These are phyloP conservation scores for Probosciger aterrimus DNA, from an alignment of 2,113 vertebrate genomes.

Conservation along the genomic window DNA sequence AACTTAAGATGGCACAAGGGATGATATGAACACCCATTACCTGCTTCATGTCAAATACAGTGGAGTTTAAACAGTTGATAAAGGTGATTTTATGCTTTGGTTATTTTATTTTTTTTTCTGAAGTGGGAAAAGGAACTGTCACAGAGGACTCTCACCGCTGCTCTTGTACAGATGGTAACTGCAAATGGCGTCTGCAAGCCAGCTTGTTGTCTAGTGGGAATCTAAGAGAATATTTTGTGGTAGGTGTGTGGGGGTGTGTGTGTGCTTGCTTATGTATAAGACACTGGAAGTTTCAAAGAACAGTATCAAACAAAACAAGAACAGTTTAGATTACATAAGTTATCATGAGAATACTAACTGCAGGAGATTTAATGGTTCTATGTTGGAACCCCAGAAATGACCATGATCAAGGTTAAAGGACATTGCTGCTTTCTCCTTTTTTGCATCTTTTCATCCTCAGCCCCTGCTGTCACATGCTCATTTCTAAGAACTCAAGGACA, in stretches of 20 bases:
- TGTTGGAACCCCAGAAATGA: background rate
- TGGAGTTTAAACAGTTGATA: background rate
- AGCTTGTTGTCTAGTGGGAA: background rate
- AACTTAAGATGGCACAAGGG: background rate
- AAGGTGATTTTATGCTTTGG: background rate
- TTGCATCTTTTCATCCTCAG: background rate
- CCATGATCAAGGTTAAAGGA: background rate
- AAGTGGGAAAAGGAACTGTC: background rate
- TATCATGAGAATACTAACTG: background rate
- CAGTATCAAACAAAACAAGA: background rate
- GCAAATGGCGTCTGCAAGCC: background rate
- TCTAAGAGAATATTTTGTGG: background rate
- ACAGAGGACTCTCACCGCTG: background rate
- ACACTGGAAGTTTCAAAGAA: background rate
- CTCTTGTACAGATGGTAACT: background rate
- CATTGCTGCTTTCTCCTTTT: background rate
- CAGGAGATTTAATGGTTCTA: background rate
- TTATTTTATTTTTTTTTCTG: background rate
- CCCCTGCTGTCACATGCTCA: fast-evolving
- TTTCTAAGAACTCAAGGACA: background rate
- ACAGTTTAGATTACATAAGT: background rate
- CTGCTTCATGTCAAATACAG: background rate
- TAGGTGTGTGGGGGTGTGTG: background rate
- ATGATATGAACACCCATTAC: background rate
- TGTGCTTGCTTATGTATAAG: background rate